phyloP scores from a whole-genome alignment of 53 echinoderm and acorn worm genomes.

The Paracentrotus lividus region DNA sequence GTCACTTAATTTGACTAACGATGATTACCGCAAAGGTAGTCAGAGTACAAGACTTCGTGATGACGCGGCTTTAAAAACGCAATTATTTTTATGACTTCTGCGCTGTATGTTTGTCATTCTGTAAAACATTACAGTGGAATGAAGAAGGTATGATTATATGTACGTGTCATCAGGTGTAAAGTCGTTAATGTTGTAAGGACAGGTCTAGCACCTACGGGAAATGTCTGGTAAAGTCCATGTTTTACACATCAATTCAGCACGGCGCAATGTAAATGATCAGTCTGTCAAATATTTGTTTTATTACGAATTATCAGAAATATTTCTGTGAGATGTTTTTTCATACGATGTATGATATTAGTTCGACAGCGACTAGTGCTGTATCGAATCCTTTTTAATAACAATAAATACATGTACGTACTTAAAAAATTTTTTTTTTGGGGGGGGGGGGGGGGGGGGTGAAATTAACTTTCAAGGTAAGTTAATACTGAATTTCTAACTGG shows the following conservation, averaged over 20 bases:
- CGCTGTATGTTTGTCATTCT: neutral
- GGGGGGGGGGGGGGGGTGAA: no score
- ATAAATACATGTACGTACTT: no score
- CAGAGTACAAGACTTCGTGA: neutral
- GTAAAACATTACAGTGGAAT: neutral
- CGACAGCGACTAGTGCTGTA: no score
- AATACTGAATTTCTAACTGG: neutral
- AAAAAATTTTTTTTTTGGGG: no score
- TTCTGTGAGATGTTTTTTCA: no score
- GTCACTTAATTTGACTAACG: constrained; percentile 24
- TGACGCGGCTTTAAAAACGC: neutral
- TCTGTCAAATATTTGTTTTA: no score
- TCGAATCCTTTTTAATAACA: no score
- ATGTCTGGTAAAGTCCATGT: neutral
- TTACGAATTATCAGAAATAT: no score
- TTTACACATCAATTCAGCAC: no score
- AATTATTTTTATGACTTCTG: neutral
- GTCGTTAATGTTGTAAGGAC: neutral
- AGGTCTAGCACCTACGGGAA: neutral
- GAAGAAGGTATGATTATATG: neutral
- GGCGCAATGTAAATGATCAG: no score
- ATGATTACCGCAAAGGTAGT: neutral
- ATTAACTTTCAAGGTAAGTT: no score
- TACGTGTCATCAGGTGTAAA: neutral
- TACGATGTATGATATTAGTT: no score